Percentiles rank a stretch among this genome's conserved stretches.
Evolutionary conservation across 2,113 vertebrate species (phyloP).

Genomic region (Erythrocercus mccallii): DNA sequence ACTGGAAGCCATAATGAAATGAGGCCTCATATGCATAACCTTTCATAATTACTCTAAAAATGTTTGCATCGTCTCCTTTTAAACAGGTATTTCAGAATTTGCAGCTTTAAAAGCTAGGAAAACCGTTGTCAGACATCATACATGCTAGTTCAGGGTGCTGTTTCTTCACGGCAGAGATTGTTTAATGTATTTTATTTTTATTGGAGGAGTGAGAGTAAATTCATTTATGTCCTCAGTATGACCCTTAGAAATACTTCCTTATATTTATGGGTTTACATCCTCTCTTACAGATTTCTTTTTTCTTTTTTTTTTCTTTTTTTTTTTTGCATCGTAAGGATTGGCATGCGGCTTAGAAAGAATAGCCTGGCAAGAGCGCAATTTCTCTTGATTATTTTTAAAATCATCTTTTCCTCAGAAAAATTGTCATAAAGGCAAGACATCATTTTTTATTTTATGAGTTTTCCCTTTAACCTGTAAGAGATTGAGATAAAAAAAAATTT

Average conservation of each 20-base stretch:
- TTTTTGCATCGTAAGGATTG: rapidly evolving
- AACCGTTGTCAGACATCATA: background rate
- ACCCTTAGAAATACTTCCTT: constrained; percentile 64
- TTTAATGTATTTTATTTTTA: constrained; percentile 63
- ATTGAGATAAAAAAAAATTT: background rate
- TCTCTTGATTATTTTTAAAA: background rate
- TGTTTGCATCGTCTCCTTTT: constrained; percentile 46
- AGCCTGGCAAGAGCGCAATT: background rate
- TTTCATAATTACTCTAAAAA: constrained; percentile 48
- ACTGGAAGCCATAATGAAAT: background rate
- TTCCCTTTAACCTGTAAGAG: background rate
- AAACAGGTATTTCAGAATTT: constrained; percentile 46
- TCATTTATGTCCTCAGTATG: constrained; percentile 61
- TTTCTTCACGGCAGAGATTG: constrained; percentile 46
- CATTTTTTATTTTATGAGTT: background rate
- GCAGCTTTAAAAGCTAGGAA: constrained; percentile 12
- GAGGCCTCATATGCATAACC: constrained; percentile 7
- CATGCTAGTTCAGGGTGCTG: background rate
- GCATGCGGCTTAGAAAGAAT: background rate
- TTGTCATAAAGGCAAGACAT: background rate
- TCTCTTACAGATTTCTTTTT: background rate
- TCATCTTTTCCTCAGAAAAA: background rate
- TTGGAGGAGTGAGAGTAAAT: constrained; percentile 60
- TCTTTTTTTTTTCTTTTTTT: background rate
- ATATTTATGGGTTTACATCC: constrained; percentile 22